Conservation (phyloP, 2,797 vertebrate genomes). For the Lepus townsendii region DNA sequence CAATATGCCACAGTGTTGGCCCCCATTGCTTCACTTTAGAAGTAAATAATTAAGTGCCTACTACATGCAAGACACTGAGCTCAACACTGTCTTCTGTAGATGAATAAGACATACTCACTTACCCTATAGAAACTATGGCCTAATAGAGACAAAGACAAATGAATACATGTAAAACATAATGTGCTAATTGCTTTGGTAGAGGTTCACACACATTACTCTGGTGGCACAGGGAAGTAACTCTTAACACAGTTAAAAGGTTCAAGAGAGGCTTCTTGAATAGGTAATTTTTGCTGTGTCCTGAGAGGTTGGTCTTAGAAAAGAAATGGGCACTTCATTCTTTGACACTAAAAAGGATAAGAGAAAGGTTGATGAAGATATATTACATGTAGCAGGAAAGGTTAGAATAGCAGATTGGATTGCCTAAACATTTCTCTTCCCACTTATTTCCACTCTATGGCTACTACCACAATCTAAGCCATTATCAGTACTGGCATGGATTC, state of each 20-base stretch:
- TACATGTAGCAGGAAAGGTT: background rate
- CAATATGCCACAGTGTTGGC: too few relatives aligned
- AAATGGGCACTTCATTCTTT: slow-evolving; percentile 1
- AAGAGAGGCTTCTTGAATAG: background rate
- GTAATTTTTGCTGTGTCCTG: slow-evolving; percentile 43
- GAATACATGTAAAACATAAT: slow-evolving; percentile 19
- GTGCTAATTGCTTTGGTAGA: slow-evolving; percentile 28
- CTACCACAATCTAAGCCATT: background rate
- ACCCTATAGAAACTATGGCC: background rate
- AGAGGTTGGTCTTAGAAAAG: slow-evolving; percentile 38
- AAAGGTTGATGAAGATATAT: slow-evolving; percentile 14
- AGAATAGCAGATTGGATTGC: slow-evolving; percentile 18
- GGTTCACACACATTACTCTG: background rate
- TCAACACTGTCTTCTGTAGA: slow-evolving; percentile 13
- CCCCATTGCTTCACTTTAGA: background rate
- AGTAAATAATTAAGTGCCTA: slow-evolving; percentile 51
- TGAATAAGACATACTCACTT: slow-evolving; percentile 20
- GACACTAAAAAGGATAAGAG: background rate
- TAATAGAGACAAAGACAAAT: slow-evolving; percentile 23
- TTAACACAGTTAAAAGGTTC: slow-evolving; percentile 9
- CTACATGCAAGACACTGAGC: background rate
- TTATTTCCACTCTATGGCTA: background rate
- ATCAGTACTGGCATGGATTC: background rate
- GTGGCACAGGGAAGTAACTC: background rate
- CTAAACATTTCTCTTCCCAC: slow-evolving; percentile 1